These are phyloP conservation scores for Pandemis corylana DNA, from an alignment of 2,888 invertebrate species.

Conservation along the genomic window DNA sequence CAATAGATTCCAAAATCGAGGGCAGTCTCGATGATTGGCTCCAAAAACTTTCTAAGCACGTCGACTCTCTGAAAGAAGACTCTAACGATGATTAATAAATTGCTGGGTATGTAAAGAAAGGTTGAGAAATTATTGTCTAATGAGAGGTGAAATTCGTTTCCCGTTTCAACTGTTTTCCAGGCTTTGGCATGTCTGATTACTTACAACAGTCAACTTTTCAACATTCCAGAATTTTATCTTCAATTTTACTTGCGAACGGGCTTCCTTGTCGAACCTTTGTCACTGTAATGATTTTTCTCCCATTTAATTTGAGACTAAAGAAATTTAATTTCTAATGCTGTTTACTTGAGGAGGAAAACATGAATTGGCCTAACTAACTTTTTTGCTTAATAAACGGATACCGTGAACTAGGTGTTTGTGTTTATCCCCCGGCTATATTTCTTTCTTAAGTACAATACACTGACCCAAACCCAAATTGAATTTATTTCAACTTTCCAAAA, in stretches of 20 bases:
- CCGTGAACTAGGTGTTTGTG: background rate
- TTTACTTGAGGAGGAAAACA: background rate
- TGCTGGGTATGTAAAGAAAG: background rate
- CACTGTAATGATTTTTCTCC: conserved; percentile 51
- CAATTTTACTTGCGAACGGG: background rate
- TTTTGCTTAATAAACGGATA: background rate
- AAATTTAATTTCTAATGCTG: conserved; percentile 20
- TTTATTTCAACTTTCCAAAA: background rate
- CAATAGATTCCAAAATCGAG: conserved; percentile 18
- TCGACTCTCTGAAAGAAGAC: background rate
- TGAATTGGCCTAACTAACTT: background rate
- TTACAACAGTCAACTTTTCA: background rate
- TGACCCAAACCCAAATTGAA: background rate
- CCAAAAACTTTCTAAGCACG: conserved; percentile 12
- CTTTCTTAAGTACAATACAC: background rate
- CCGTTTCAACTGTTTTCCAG: background rate
- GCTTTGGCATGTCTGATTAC: background rate
- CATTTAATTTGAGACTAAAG: conserved; percentile 15
- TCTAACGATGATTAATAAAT: conserved; percentile 28
- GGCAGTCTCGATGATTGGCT: conserved; percentile 31
- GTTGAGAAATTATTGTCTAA: background rate
- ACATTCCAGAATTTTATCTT: conserved; percentile 7
- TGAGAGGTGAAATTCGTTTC: background rate
- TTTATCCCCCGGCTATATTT: background rate
- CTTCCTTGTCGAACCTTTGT: conserved; percentile 45